Base-by-base conservation (phyloP, 2,113 vertebrate genomes). In the Apteryx owenii region DNA sequence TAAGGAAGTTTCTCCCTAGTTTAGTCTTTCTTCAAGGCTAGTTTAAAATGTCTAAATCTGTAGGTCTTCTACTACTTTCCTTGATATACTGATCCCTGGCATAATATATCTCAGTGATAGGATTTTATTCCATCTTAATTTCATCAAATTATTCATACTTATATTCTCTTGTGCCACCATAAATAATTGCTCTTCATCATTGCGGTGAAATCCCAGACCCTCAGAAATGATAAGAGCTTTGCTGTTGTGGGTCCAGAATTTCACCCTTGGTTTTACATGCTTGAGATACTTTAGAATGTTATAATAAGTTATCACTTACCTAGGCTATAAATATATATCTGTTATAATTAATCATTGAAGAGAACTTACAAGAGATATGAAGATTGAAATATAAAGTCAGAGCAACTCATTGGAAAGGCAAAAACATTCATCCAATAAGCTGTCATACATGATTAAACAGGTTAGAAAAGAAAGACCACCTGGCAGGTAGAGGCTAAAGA, bases 121-220 rank as follows among this genome's bases (percentile, higher is more conserved):
- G 70, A 91, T 91, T 89, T 90, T 83, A 91, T 75, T 96, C 88
- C 79, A 68, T 85, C 85, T 91, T 94, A 94, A 95, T 94, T 95
- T 90, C 64, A 80, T 66, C 50, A 91, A 94, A 93, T 96, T 96
- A 93, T 95, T 96, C 92, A 94, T 85, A 86, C 82, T 50, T 86
- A 84, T 83, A 85, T 88, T 92, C 54, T 72, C 54, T 31, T 46
- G 48, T 83, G 87, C 40, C 81, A 50, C 71, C 33, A 70, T 93
- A 97, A 97, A 96, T 96, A 95, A 95, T 88, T 94, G 88, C 33
- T 83, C 29, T 85, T 80, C 82, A 96, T 91, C 58, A 26, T 50
- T 90, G 44, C 53, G 44, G 33, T 93, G 81, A 96, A 85, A 96
- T 72, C 88, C 56, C 75, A 95, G 13, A 15, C 50, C 58, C 29